Evolutionary conservation across 2,797 vertebrate genomes (phyloP), one percentile per base, ranked within the genome.

Genomic region (Fringilla coelebs): DNA sequence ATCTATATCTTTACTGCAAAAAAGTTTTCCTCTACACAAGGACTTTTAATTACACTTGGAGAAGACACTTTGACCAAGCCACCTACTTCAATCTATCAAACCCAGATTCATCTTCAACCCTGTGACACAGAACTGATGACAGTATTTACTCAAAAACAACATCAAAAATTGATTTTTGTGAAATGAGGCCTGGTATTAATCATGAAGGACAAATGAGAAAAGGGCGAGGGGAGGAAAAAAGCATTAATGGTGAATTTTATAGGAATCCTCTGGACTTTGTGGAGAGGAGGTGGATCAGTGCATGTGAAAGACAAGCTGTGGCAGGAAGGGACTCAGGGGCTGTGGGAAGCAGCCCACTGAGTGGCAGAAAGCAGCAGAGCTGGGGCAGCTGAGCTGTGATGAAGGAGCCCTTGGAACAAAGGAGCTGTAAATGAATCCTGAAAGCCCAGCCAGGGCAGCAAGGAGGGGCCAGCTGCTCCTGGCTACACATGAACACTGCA

Each of bases 301-400:
- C 15, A 38, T 0, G 7, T 4, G 36, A 36, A 1, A 71, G 57
- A 67, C 0, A 2, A 63, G 55, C 4, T 3, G 49, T 25, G 70
- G 51, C 10, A 24, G 15, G 52, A 45, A 58, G 49, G 22, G 26
- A 29, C 34, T 51, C 2, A 2, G 21, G 34, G 74, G 49, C 57
- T 51, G 6, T 1, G 28, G 48, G 21, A 73, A 86, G 41, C 8
- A 63, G 32, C 41, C 7, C 51, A 16, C 2, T 36, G 38, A 76
- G 57, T 7, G 65, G 57, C 57, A 71, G 76, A 85, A 58, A 32
- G 15, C 34, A 72, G 72, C 49, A 45, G 16, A 68, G 60, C 31
- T 46, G 85, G 41, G 72, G 22, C 3, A 17, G 45, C 29, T 0
- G 1, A 76, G 83, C 1, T 4, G 36, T 57, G 77, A 45, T 62